These are phyloP conservation scores for Belgica antarctica DNA, from an alignment of 2,888 invertebrate species.

Conservation along the genomic window DNA sequence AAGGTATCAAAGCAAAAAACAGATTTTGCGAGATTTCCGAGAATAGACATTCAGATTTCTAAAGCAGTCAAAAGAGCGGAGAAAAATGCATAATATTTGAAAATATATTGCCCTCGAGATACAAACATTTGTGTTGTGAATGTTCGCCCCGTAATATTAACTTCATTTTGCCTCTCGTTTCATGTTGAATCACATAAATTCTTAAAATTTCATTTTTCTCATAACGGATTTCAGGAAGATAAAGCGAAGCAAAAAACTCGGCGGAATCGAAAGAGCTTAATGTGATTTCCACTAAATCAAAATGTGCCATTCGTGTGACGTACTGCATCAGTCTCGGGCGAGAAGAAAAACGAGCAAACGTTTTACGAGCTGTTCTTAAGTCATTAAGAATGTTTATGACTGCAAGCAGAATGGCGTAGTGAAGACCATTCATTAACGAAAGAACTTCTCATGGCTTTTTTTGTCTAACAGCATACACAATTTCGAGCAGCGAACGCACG, in stretches of 20 bases:
- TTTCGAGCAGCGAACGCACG: background rate
- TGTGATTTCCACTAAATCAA: slow-evolving; percentile 25
- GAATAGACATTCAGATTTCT: slow-evolving; percentile 12
- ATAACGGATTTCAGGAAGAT: background rate
- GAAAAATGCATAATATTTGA: slow-evolving; percentile 17
- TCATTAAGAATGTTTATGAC: slow-evolving; percentile 21
- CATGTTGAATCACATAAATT: slow-evolving; percentile 3
- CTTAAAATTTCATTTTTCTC: background rate
- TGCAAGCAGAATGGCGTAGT: background rate
- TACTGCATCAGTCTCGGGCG: too few species aligned
- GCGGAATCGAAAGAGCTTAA: background rate
- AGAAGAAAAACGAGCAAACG: background rate
- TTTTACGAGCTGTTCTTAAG: slow-evolving; percentile 12
- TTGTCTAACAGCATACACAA: slow-evolving; percentile 15
- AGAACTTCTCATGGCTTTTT: slow-evolving; percentile 1
- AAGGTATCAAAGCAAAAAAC: background rate
- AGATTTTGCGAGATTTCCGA: background rate
- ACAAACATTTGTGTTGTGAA: background rate
- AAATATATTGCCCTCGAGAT: slow-evolving; percentile 5
- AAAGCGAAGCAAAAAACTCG: background rate
- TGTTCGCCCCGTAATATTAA: background rate
- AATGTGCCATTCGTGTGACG: slow-evolving; percentile 12
- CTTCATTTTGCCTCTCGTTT: background rate
- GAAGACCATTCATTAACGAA: slow-evolving; percentile 16
- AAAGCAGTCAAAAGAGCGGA: background rate